phyloP scores from a whole-genome alignment of 2,888 invertebrate species.

The Leptinotarsa haldemani region DNA sequence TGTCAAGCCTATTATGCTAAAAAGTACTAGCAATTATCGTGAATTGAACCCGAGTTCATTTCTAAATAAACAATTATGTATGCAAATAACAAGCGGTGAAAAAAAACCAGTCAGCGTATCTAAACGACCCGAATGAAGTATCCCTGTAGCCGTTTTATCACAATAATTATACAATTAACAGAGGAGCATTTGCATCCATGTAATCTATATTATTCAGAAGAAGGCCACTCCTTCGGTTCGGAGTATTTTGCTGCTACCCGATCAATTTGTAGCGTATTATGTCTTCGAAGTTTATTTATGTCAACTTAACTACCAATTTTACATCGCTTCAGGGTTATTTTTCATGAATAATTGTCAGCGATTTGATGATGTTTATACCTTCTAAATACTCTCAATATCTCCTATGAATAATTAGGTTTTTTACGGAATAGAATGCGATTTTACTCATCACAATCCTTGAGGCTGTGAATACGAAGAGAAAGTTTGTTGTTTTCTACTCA shows the following conservation, averaged over 20 bases:
- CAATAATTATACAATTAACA: slow-evolving; percentile 38
- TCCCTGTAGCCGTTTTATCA: slow-evolving; percentile 36
- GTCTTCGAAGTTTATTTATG: slow-evolving; percentile 20
- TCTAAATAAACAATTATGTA: slow-evolving; percentile 27
- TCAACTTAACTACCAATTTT: slow-evolving; percentile 3
- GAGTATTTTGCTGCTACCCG: neutral
- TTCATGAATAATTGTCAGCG: neutral
- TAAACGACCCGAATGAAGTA: slow-evolving; percentile 36
- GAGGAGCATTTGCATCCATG: slow-evolving; percentile 35
- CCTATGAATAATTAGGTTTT: no score
- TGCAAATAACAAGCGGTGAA: slow-evolving; percentile 24
- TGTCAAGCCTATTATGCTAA: slow-evolving; percentile 4
- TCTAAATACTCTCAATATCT: neutral
- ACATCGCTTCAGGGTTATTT: slow-evolving; percentile 5
- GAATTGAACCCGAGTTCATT: slow-evolving; percentile 23
- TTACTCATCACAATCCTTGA: neutral
- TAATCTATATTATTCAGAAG: slow-evolving; percentile 21
- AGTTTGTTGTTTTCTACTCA: neutral
- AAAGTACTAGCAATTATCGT: slow-evolving; percentile 15
- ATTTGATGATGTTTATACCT: neutral
- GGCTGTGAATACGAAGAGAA: neutral
- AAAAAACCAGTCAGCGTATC: slow-evolving; percentile 33
- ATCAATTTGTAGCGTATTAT: slow-evolving; percentile 22
- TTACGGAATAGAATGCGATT: no score
- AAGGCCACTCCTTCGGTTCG: slow-evolving; percentile 12